Conservation (phyloP, 1,140 invertebrate genomes). For the Lasioglossum albipes region DNA sequence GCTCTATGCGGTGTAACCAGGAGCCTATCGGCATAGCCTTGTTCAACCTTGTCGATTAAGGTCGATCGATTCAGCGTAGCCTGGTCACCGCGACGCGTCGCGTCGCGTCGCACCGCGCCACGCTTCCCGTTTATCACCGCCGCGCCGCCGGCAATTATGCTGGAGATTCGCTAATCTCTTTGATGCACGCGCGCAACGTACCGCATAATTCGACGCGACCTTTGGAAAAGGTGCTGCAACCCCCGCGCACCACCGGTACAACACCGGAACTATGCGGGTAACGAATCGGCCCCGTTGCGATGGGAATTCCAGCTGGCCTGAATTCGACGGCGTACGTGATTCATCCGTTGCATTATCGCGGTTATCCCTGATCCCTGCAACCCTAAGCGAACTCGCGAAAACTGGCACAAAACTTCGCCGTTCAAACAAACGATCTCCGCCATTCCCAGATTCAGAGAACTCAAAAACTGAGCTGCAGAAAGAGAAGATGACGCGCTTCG, state of each 20-base stretch:
- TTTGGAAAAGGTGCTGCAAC: constrained; percentile 27
- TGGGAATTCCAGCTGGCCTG: constrained; percentile 15
- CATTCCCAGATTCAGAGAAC: no score
- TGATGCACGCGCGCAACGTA: constrained; percentile 67
- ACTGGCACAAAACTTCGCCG: no score
- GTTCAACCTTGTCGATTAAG: constrained; percentile 52
- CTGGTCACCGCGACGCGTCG: constrained; percentile 35
- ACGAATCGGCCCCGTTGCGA: background rate
- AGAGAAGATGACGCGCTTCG: no score
- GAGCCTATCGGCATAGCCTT: constrained; percentile 46
- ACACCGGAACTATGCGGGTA: constrained; percentile 4
- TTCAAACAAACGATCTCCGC: no score
- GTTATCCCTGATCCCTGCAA: no score
- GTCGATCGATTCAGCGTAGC: constrained; percentile 60
- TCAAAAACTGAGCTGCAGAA: no score
- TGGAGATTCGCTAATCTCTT: constrained; percentile 67
- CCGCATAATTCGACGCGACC: constrained; percentile 59
- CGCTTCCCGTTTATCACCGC: constrained; percentile 47
- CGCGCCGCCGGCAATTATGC: constrained; percentile 47
- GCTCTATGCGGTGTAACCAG: constrained; percentile 9
- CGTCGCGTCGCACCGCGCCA: background rate
- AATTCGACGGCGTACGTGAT: background rate
- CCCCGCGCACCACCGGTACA: background rate
- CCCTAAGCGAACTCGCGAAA: no score
- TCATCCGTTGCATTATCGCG: no score